These are phyloP conservation scores for Danaus melanippus DNA, from an alignment of 1,140 invertebrate genomes.

Conservation along the genomic window DNA sequence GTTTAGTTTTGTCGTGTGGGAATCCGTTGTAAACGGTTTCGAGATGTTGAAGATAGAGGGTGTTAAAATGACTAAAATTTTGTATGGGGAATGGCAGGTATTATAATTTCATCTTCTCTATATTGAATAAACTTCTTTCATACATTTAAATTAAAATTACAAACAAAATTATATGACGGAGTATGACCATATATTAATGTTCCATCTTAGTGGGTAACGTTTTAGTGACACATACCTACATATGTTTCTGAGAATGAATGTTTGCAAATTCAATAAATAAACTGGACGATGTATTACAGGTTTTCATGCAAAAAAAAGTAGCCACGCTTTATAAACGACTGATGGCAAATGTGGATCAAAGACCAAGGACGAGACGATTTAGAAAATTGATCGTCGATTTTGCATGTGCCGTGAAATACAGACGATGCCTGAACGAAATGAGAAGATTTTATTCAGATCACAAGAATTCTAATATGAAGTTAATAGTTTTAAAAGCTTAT, in stretches of 20 bases:
- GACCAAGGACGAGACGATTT: slow-evolving; percentile 31
- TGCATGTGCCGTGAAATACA: slow-evolving; percentile 33
- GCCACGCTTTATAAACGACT: slow-evolving; percentile 35
- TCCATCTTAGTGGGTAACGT: too few relatives aligned
- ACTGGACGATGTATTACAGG: slow-evolving; percentile 25
- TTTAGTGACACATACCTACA: too few relatives aligned
- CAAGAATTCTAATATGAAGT: slow-evolving; percentile 18
- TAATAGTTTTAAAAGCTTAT: slow-evolving; percentile 9
- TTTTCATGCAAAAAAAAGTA: slow-evolving; percentile 41
- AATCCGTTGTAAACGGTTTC: slow-evolving; percentile 68
- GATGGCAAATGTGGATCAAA: slow-evolving; percentile 32
- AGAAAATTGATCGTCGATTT: slow-evolving; percentile 37
- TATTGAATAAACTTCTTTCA: not conserved
- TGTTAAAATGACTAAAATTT: slow-evolving; percentile 40
- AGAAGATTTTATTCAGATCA: slow-evolving; percentile 28
- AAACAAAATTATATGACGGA: too few relatives aligned
- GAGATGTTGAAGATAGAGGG: slow-evolving; percentile 55
- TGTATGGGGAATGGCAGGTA: slow-evolving; percentile 58
- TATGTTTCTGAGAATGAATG: too few relatives aligned
- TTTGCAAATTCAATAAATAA: too few relatives aligned
- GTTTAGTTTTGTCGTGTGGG: slow-evolving; percentile 77
- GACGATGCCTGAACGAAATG: slow-evolving; percentile 34
- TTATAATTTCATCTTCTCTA: slow-evolving; percentile 8
- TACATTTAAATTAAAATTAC: too few relatives aligned
- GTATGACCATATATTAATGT: too few relatives aligned